A percentile compares a stretch with the other conserved stretches of the same genome.
Conservation (phyloP, 1,140 invertebrate species). For the Lineus longissimus region DNA sequence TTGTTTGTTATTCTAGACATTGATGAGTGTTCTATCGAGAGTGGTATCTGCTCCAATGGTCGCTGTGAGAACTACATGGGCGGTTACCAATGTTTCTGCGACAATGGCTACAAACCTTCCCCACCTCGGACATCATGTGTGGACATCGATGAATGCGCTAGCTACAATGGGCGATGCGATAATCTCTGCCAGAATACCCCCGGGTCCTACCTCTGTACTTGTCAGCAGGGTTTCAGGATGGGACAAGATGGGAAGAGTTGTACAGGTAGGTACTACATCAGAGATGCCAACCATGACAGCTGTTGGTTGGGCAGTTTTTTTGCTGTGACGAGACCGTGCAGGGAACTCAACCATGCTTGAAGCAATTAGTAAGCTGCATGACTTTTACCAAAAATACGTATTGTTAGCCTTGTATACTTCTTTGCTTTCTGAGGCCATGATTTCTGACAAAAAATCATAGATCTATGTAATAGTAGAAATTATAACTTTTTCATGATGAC, state of each 20-base stretch:
- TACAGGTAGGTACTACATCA: slow-evolving; percentile 64
- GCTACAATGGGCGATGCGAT: slow-evolving; percentile 63
- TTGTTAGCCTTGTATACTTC: too few species aligned
- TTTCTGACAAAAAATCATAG: too few species aligned
- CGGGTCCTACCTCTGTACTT: slow-evolving; percentile 73
- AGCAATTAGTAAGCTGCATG: too few species aligned
- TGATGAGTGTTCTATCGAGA: slow-evolving; percentile 54
- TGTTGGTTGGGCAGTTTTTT: background rate
- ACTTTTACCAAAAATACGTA: too few species aligned
- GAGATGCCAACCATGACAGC: background rate
- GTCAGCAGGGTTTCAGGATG: slow-evolving; percentile 66
- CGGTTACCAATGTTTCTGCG: slow-evolving; percentile 62
- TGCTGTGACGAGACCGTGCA: too few species aligned
- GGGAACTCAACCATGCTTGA: too few species aligned
- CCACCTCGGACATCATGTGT: slow-evolving; percentile 74
- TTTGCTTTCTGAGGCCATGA: too few species aligned
- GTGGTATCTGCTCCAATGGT: slow-evolving; percentile 75
- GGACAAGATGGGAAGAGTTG: slow-evolving; percentile 63
- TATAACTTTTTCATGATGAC: too few species aligned
- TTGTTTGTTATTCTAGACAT: slow-evolving; percentile 43
- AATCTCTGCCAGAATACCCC: slow-evolving; percentile 68
- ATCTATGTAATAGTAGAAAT: too few species aligned
- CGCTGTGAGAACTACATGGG: slow-evolving; percentile 56
- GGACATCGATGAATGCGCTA: slow-evolving; percentile 69
- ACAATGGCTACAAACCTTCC: slow-evolving; percentile 78